A percentile compares a stretch with the other conserved stretches of the same genome.
phyloP scores from a whole-genome alignment of 2,797 vertebrate genomes.

The Peromyscus melanophrys region DNA sequence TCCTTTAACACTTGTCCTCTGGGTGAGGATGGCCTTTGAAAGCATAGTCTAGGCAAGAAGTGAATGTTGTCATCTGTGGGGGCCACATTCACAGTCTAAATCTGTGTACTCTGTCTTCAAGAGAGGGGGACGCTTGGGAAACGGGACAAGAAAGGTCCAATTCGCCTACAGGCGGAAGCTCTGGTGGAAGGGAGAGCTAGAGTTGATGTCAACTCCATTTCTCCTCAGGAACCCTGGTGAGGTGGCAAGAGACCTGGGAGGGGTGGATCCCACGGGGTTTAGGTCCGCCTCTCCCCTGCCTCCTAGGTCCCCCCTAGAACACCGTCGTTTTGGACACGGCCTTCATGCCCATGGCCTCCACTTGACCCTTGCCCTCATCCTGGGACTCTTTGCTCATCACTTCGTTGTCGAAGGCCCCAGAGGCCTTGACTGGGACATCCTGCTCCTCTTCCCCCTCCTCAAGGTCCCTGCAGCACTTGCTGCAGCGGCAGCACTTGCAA shows the following conservation, averaged over 20 bases:
- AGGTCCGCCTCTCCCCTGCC: not conserved
- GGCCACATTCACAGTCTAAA: not conserved
- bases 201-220: constrained; percentile 55
- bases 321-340: constrained; percentile 82
- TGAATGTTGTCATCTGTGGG: not conserved
- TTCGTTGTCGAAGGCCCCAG: constrained; percentile 86
- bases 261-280: not conserved
- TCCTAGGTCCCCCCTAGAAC: constrained; percentile 82
- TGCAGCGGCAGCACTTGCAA: constrained; percentile 87
- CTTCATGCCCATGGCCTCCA: constrained; percentile 67
- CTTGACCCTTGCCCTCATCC: constrained; percentile 65
- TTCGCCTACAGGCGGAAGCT: not conserved
- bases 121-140: not conserved
- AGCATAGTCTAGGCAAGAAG: not conserved
- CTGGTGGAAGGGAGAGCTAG: constrained; percentile 48
- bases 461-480: constrained; percentile 89
- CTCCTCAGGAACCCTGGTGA: constrained; percentile 7
- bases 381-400: constrained; percentile 84
- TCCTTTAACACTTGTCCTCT: not conserved
- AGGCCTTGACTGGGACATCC: constrained; percentile 82
- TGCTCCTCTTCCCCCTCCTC: constrained; percentile 73
- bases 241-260: constrained; percentile 51
- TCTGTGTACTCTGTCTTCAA: not conserved
- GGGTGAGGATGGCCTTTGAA: not conserved
- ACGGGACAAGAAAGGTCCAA: not conserved